Evolutionary conservation across 2,797 vertebrate species (phyloP), one percentile per base, ranked within the genome.

Genomic region (Trachurus trachurus): DNA sequence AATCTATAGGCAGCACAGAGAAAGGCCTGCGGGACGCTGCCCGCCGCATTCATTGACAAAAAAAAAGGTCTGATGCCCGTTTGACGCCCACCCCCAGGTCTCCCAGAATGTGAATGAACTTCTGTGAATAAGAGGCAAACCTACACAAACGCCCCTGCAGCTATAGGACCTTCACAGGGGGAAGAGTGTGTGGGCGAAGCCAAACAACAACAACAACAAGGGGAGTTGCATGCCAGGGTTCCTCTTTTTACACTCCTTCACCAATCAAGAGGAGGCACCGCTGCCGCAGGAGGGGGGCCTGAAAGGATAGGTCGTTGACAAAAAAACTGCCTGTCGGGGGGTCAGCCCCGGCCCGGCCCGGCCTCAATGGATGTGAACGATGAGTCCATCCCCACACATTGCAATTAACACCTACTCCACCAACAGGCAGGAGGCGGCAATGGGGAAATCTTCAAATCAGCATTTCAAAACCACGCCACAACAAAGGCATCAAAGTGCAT

Each of bases 41-140:
- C 74, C 74, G 26, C 85, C 56, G 50, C 82, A 90, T 94, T 93
- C 89, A 94, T 78, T 87, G 78, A 88, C 81, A 81, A 88, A 90
- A 81, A 89, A 91, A 85, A 93, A 89, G 82, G 82, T 71, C 89
- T 70, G 83, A 90, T 93, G 94, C 93, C 91, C 90, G 88, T 91
- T 93, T 89, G 91, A 93, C 90, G 77, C 86, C 92, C 93, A 91
- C 92, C 92, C 92, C 93, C 93, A 73, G 93, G 89, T 95, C 93
- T 94, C 94, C 86, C 93, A 92, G 93, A 95, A 92, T 81, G 89
- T 92, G 92, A 94, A 95, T 95, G 93, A 93, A 95, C 91, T 92
- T 91, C 82, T 89, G 80, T 95, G 94, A 95, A 95, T 94, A 91
- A 87, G 76, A 89, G 88, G 88, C 93, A 91, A 94, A 92, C 94